Base-by-base conservation (phyloP, 2,113 vertebrate genomes). In the Petrocephalus zakoni region DNA sequence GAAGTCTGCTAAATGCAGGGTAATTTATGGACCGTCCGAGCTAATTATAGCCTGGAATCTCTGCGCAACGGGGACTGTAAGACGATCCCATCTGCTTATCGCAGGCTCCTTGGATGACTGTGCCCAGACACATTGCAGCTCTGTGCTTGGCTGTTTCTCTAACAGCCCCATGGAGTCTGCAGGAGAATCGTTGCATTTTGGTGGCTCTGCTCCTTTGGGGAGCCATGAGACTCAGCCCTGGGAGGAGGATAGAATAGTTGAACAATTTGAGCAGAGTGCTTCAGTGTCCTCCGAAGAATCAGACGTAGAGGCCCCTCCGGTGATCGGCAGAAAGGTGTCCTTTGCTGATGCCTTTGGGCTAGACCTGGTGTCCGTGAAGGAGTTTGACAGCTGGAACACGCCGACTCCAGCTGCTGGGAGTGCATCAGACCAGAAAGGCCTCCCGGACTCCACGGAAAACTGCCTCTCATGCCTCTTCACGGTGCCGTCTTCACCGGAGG, bases 51-150 rank as follows among this genome's bases (percentile, higher is more conserved):
- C 89, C 83, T 92, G 96, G 96, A 95, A 95, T 97, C 94, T 94
- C 91, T 96, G 94, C 95, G 96, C 97, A 97, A 96, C 97, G 97
- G 99, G 97, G 96, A 96, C 95, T 96, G 97, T 97, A 99, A 99
- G 94, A 93, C 89, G 97, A 98, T 96, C 95, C 96, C 96, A 93
- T 97, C 95, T 97, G 96, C 97, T 96, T 96, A 97, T 94, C 95
- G 95, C 93, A 92, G 92, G 93, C 91, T 94, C 95, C 96, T 97
- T 96, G 96, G 96, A 96, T 97, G 96, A 97, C 97, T 97, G 93
- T 93, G 94, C 94, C 93, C 95, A 96, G 94, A 95, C 94, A 94
- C 93, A 92, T 94, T 94, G 93, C 92, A 92, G 90, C 91, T 93
- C 91, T 83, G 29, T 94, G 91, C 93, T 90, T 91, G 86, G 93